Conservation (phyloP, 2,113 vertebrate species). For the Sorex araneus region DNA sequence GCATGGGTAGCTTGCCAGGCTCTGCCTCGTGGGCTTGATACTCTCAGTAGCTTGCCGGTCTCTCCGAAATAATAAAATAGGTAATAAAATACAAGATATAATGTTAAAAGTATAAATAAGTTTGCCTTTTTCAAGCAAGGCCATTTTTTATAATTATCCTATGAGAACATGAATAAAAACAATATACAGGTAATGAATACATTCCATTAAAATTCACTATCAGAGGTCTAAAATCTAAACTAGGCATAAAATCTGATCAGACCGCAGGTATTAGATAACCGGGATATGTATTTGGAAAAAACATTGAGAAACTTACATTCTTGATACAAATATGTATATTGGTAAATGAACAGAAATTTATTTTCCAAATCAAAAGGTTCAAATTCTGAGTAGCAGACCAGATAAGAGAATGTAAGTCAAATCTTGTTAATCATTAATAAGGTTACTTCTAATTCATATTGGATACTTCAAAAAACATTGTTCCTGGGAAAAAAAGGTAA, state of each 20-base stretch:
- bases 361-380: slow-evolving; percentile 27
- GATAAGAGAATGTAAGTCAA: neutral
- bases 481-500: neutral
- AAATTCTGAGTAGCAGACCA: neutral
- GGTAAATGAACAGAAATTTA: neutral
- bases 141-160: neutral
- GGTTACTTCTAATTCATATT: neutral
- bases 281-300: neutral
- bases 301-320: neutral
- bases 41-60: too few species aligned
- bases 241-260: slow-evolving; percentile 10
- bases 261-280: neutral
- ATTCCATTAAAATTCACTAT: slow-evolving; percentile 3
- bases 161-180: neutral
- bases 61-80: too few species aligned
- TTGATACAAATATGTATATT: neutral
- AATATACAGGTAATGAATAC: neutral
- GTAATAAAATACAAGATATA: neutral
- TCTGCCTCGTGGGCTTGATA: too few species aligned
- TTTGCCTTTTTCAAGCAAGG: neutral
- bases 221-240: neutral
- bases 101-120: neutral
- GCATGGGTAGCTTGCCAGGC: too few species aligned
- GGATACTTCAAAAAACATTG: neutral
- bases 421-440: neutral